Conservation (phyloP, 2,888 invertebrate species). For the Melanophora roralis region DNA sequence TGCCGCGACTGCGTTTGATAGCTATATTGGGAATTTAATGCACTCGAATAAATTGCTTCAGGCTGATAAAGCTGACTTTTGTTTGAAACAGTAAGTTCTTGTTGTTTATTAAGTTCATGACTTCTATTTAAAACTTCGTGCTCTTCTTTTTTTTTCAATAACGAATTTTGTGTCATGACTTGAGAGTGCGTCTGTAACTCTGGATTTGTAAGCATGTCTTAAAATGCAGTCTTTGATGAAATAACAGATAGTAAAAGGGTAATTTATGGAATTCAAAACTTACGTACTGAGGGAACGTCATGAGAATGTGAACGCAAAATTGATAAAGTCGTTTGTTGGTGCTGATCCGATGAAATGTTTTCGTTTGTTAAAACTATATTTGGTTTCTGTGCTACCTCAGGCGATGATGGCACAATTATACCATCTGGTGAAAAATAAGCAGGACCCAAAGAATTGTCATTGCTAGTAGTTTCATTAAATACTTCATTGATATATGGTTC, state of each 20-base stretch:
- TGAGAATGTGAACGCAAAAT: slow-evolving; percentile 18
- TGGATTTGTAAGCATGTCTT: slow-evolving; percentile 81
- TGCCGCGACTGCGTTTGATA: slow-evolving; percentile 67
- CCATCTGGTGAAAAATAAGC: slow-evolving; percentile 51
- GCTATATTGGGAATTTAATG: slow-evolving; percentile 31
- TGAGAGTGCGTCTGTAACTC: slow-evolving; percentile 91
- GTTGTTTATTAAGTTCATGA: slow-evolving; percentile 80
- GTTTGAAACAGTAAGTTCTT: slow-evolving; percentile 38
- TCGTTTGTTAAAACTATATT: slow-evolving; percentile 31
- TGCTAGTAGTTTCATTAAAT: slow-evolving; percentile 66
- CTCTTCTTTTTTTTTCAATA: slow-evolving; percentile 90
- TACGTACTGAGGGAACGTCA: slow-evolving; percentile 21
- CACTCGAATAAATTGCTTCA: slow-evolving; percentile 5
- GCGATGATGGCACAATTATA: slow-evolving; percentile 42
- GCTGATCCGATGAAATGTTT: slow-evolving; percentile 11
- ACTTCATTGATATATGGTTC: slow-evolving; percentile 65
- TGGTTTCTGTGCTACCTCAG: slow-evolving; percentile 47
- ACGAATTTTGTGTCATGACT: slow-evolving; percentile 89
- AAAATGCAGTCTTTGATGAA: neutral
- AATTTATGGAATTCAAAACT: neutral
- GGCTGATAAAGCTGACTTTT: slow-evolving; percentile 19
- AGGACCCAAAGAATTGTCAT: slow-evolving; percentile 59
- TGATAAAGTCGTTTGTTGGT: neutral
- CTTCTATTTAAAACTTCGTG: slow-evolving; percentile 80
- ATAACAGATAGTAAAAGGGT: no score